These are phyloP conservation scores for Coptodon bakossiorum DNA, from an alignment of 2,113 vertebrate species.

Conservation along the genomic window DNA sequence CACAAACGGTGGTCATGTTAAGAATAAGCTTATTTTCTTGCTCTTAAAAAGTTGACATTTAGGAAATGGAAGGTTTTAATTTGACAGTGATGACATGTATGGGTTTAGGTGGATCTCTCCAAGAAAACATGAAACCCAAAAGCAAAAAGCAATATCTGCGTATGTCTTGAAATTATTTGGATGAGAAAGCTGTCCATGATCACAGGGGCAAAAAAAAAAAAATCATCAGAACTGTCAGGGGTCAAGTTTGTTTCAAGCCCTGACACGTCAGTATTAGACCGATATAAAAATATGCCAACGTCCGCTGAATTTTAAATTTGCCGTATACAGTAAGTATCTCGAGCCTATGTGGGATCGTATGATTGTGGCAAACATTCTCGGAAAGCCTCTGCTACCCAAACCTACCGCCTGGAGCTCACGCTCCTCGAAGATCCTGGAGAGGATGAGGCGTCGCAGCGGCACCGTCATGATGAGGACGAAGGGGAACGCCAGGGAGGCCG, in stretches of 20 bases:
- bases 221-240: neutral
- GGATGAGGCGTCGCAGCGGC: constrained; percentile 85
- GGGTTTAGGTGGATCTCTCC: neutral
- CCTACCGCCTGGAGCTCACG: constrained; percentile 92
- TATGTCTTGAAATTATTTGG: constrained; percentile 1
- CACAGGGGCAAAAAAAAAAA: neutral
- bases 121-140: constrained; percentile 16
- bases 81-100: constrained; percentile 29
- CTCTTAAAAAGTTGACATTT: constrained; percentile 5
- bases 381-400: constrained; percentile 34
- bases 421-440: constrained; percentile 90
- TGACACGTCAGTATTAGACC: neutral
- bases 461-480: constrained; percentile 98
- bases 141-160: constrained; percentile 21
- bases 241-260: neutral
- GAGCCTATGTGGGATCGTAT: neutral
- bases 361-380: constrained; percentile 2
- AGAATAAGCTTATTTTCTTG: neutral
- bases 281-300: neutral
- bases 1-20: neutral
- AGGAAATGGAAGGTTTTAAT: constrained; percentile 14
- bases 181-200: neutral
- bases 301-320: neutral
- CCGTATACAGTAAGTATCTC: neutral
- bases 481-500: constrained; percentile 90